Conservation (phyloP, 2,113 vertebrate genomes). For the Ptilonorhynchus violaceus region DNA sequence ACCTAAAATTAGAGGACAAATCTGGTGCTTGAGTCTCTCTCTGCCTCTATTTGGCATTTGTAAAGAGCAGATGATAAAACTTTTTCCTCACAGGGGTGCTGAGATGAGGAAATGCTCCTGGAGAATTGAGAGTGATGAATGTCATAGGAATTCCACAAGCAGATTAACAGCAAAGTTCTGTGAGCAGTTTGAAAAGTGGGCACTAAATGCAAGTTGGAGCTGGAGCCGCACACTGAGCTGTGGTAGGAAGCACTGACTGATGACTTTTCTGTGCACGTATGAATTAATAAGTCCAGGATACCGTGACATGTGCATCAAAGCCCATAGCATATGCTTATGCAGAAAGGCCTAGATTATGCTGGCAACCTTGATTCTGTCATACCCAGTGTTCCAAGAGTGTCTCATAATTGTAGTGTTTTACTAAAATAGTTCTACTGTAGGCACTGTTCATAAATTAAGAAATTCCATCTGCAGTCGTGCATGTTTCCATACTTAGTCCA, state of each 20-base stretch:
- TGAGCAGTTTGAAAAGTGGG: neutral
- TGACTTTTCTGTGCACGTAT: neutral
- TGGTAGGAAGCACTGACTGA: neutral
- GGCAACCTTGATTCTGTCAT: neutral
- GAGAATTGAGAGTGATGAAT: neutral
- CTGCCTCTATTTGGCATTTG: neutral
- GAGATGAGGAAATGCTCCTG: neutral
- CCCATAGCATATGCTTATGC: neutral
- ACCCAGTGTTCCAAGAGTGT: neutral
- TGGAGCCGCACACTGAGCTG: neutral
- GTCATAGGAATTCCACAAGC: neutral
- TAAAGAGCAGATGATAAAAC: neutral
- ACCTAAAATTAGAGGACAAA: neutral
- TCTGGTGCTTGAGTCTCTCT: neutral
- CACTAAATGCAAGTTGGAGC: neutral
- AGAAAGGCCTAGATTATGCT: neutral
- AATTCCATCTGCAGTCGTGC: neutral
- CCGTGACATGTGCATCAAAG: neutral
- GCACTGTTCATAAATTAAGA: neutral
- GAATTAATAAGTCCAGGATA: neutral
- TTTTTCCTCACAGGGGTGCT: neutral
- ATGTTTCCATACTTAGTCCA: slow-evolving; percentile 1
- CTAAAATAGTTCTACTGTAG: neutral
- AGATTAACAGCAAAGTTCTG: neutral
- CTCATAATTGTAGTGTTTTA: neutral